Conservation (phyloP, 2,797 vertebrate genomes). For the Eutrigla gurnardus region DNA sequence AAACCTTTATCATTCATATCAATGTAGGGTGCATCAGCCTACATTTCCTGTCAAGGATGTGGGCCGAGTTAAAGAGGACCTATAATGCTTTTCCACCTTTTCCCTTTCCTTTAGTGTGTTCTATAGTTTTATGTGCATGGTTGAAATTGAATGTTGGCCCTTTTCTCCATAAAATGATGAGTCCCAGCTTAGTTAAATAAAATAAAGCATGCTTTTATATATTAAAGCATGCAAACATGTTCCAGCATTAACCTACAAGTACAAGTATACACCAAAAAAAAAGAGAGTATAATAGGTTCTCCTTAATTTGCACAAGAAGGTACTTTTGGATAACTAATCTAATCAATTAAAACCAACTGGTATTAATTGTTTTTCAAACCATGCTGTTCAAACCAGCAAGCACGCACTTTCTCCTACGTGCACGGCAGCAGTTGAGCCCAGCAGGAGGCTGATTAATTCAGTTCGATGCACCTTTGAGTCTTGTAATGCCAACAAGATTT, state of each 20-base stretch:
- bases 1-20: neutral
- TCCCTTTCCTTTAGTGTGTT: too few relatives aligned
- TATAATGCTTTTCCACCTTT: too few relatives aligned
- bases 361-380: constrained; percentile 5
- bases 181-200: too few relatives aligned
- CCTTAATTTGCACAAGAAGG: neutral
- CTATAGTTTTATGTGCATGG: too few relatives aligned
- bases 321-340: neutral
- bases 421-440: constrained; percentile 19
- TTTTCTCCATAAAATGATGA: too few relatives aligned
- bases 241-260: too few relatives aligned
- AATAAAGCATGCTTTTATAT: too few relatives aligned
- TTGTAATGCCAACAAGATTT: neutral
- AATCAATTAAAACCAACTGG: neutral
- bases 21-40: neutral
- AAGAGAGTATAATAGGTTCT: too few relatives aligned
- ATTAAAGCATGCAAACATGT: too few relatives aligned
- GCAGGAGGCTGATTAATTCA: constrained; percentile 40
- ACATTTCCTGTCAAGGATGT: neutral
- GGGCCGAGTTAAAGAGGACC: neutral
- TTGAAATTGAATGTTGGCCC: too few relatives aligned
- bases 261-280: too few relatives aligned
- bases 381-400: constrained; percentile 3
- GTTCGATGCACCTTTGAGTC: neutral
- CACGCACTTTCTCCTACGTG: neutral